Percentiles rank a stretch among this genome's conserved stretches.
phyloP scores from a whole-genome alignment of 1,140 invertebrate species.

The Leguminivora glycinivorella region DNA sequence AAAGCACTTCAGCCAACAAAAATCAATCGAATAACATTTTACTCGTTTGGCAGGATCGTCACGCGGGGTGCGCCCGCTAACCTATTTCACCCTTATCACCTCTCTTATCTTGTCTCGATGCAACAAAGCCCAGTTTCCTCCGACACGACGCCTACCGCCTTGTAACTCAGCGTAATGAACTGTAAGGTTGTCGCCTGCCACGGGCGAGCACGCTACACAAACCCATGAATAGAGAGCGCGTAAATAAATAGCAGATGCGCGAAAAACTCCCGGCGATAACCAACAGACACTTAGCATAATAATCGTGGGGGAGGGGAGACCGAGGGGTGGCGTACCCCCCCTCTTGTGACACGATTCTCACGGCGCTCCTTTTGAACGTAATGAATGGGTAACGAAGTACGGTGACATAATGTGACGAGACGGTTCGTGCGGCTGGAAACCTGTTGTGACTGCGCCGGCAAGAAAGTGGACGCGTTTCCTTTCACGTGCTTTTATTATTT shows the following conservation, averaged over 20 bases:
- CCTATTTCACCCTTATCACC: slow-evolving; percentile 47
- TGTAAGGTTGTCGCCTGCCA: slow-evolving; percentile 63
- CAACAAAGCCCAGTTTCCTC: slow-evolving; percentile 41
- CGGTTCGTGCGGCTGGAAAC: slow-evolving; percentile 6
- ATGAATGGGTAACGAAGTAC: slow-evolving; percentile 71
- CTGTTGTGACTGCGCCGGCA: slow-evolving; percentile 17
- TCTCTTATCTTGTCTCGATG: slow-evolving; percentile 35
- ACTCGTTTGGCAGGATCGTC: slow-evolving; percentile 54
- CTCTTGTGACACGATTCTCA: slow-evolving; percentile 74
- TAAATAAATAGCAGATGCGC: slow-evolving; percentile 79
- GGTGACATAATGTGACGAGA: slow-evolving; percentile 53
- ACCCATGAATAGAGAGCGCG: slow-evolving; percentile 76
- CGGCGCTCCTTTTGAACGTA: slow-evolving; percentile 69
- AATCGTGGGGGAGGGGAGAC: slow-evolving; percentile 58
- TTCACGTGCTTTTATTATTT: slow-evolving; percentile 19
- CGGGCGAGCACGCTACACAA: slow-evolving; percentile 59
- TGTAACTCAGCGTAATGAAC: slow-evolving; percentile 69
- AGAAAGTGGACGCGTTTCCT: slow-evolving; percentile 25
- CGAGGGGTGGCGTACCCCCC: slow-evolving; percentile 42
- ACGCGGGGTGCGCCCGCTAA: slow-evolving; percentile 64
- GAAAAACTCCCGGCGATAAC: slow-evolving; percentile 70
- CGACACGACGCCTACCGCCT: slow-evolving; percentile 39
- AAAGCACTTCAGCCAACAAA: slow-evolving; percentile 48
- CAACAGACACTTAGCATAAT: slow-evolving; percentile 75
- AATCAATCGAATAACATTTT: slow-evolving; percentile 60